Conservation (phyloP, 2,797 vertebrate genomes). For the Poeciliopsis gracilis region DNA sequence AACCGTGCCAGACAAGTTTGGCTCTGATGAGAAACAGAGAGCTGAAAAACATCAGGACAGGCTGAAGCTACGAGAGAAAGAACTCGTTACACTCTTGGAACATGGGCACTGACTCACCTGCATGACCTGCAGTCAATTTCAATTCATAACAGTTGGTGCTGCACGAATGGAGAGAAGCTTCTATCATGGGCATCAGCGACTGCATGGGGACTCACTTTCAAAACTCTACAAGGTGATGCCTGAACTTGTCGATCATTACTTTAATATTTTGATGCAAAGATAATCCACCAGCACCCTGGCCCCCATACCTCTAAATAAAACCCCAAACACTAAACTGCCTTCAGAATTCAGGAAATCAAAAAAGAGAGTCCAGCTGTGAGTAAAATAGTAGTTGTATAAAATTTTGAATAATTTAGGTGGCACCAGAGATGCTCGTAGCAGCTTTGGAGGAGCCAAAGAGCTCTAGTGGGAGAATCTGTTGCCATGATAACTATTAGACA, state of each 20-base stretch:
- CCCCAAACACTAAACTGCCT: background rate
- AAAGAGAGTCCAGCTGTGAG: background rate
- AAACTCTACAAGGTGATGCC: conserved; percentile 35
- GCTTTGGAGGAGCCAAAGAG: background rate
- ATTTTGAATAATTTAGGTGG: background rate
- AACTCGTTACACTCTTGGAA: conserved; percentile 51
- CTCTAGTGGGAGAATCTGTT: background rate
- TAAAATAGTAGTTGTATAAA: background rate
- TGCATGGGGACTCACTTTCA: conserved; percentile 48
- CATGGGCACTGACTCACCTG: conserved; percentile 53
- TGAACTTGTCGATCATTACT: background rate
- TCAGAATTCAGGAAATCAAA: background rate
- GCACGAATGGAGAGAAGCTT: conserved; percentile 27
- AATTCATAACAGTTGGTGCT: conserved; percentile 32
- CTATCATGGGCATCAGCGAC: conserved; percentile 33
- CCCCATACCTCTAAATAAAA: background rate
- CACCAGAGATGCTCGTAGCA: background rate
- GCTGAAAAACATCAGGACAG: conserved; percentile 30
- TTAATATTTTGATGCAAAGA: background rate
- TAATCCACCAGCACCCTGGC: background rate
- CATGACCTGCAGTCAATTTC: conserved; percentile 65
- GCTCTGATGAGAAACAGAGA: conserved; percentile 50
- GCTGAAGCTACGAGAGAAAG: conserved; percentile 36
- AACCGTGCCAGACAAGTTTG: conserved; percentile 31
- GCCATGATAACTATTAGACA: background rate